A percentile compares a stretch with the other conserved stretches of the same genome.
These are phyloP conservation scores for Brachyhypopomus occidentalis DNA, from an alignment of 2,113 vertebrate species.

Conservation along the genomic window DNA sequence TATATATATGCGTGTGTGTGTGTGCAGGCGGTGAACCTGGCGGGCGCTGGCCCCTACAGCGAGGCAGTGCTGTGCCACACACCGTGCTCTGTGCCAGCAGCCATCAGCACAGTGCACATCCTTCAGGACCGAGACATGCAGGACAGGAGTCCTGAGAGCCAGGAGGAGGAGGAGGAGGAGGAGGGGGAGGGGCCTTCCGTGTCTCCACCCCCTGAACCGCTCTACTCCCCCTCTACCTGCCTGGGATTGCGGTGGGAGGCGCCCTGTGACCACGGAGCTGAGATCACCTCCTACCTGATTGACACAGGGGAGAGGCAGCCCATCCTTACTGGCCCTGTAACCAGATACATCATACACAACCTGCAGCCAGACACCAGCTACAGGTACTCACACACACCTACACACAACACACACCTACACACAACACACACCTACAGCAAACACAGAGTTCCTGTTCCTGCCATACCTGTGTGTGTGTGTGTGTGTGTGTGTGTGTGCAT, in stretches of 20 bases:
- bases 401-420: background rate
- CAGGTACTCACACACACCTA: conserved; percentile 75
- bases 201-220: conserved; percentile 48
- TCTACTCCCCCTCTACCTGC: conserved; percentile 90
- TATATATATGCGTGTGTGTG: background rate
- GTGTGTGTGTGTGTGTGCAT: background rate
- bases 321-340: conserved; percentile 80
- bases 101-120: conserved; percentile 83
- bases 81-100: conserved; percentile 89
- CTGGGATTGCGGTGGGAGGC: conserved; percentile 89
- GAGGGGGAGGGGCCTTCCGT: conserved; percentile 57
- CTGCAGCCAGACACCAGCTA: conserved; percentile 97
- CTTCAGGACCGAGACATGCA: conserved; percentile 81
- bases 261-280: conserved; percentile 89
- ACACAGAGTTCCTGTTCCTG: no score
- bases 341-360: conserved; percentile 82
- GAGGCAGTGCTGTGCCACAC: conserved; percentile 87
- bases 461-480: background rate
- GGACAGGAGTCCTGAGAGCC: conserved; percentile 45
- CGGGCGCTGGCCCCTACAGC: conserved; percentile 89
- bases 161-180: conserved; percentile 63
- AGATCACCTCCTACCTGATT: conserved; percentile 92
- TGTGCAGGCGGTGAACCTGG: conserved; percentile 83
- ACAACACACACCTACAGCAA: no score
- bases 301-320: conserved; percentile 94